phyloP scores from a whole-genome alignment of 2,888 invertebrate species.

The Limnephilus auricula region DNA sequence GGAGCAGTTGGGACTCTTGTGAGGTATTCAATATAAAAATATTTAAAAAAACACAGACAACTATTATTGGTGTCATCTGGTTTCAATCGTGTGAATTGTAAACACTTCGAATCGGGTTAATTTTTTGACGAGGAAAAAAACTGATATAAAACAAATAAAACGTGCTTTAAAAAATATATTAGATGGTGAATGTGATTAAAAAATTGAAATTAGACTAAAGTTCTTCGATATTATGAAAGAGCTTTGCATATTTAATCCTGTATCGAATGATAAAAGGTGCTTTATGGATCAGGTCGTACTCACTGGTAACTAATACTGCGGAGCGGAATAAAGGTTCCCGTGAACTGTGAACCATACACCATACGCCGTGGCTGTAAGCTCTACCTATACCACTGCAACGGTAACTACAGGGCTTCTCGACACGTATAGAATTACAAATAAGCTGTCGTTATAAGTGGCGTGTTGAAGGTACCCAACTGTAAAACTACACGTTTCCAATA shows the following conservation, averaged over 20 bases:
- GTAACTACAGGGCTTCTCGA: slow-evolving; percentile 20
- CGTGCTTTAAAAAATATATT: not conserved
- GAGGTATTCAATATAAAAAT: too few species aligned
- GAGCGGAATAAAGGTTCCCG: not conserved
- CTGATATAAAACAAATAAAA: too few species aligned
- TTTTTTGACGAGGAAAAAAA: not conserved
- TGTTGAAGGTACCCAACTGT: not conserved
- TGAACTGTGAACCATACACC: too few species aligned
- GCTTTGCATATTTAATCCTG: slow-evolving; percentile 1
- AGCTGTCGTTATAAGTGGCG: slow-evolving; percentile 6
- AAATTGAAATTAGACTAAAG: not conserved
- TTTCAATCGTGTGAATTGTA: too few species aligned
- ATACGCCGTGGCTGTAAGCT: not conserved
- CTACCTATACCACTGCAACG: not conserved
- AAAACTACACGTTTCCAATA: not conserved
- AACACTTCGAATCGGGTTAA: not conserved
- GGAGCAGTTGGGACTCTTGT: too few species aligned
- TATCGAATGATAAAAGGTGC: not conserved
- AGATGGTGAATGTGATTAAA: not conserved
- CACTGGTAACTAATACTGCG: not conserved
- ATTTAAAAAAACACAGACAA: too few species aligned
- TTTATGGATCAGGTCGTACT: not conserved
- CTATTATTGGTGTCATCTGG: too few species aligned
- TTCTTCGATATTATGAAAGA: not conserved
- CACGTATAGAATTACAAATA: slow-evolving; percentile 36